Conservation (phyloP, 2,888 invertebrate genomes). For the Zhengitettix transpicula region DNA sequence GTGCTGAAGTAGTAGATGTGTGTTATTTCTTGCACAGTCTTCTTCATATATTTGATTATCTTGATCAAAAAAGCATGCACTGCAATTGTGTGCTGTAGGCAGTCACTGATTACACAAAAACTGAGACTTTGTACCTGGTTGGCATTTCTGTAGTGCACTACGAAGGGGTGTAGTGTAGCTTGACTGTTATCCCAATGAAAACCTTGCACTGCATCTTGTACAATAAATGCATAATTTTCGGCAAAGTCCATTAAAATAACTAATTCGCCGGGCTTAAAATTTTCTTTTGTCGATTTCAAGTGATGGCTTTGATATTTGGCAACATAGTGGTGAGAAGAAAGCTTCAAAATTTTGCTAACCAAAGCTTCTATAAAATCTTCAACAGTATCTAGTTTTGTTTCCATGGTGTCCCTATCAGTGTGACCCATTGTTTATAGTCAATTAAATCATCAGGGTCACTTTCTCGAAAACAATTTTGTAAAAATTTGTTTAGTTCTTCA, state of each 20-base stretch:
- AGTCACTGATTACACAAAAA: background rate
- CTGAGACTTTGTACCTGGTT: background rate
- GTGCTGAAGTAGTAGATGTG: background rate
- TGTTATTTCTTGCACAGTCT: background rate
- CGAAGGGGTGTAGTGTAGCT: conserved; percentile 1
- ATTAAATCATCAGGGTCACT: background rate
- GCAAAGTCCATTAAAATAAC: background rate
- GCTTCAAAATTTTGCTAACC: background rate
- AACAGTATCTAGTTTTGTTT: background rate
- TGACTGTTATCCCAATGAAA: background rate
- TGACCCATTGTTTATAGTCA: background rate
- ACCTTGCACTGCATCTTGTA: conserved; percentile 1
- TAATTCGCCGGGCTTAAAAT: background rate
- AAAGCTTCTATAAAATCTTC: background rate
- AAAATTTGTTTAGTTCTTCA: background rate
- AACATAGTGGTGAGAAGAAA: background rate
- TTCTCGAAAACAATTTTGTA: too few species aligned
- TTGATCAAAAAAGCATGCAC: background rate
- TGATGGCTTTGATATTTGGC: background rate
- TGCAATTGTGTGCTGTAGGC: background rate
- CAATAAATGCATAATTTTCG: background rate
- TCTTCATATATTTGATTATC: background rate
- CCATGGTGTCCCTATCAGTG: background rate
- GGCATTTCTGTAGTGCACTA: background rate
- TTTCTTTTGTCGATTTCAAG: background rate